These are phyloP conservation scores for Gobio gobio DNA, from an alignment of 2,113 vertebrate species.

Conservation along the genomic window DNA sequence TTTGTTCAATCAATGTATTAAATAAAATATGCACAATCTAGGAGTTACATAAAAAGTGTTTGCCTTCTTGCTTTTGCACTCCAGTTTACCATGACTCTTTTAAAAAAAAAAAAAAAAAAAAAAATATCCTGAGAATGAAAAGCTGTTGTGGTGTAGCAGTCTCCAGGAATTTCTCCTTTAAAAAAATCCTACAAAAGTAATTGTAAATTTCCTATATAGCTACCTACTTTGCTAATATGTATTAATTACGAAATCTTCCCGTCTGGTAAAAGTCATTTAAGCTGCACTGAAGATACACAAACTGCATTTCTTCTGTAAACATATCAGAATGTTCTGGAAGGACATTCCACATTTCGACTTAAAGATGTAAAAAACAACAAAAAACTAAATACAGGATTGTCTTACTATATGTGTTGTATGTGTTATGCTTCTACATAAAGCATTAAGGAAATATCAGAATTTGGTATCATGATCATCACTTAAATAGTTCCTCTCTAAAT, in stretches of 20 bases:
- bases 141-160: slow-evolving; percentile 6
- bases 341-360: slow-evolving; percentile 8
- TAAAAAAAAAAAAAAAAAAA: background rate
- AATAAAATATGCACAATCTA: background rate
- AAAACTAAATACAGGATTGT: slow-evolving; percentile 17
- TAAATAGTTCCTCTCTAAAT: background rate
- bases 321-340: slow-evolving; percentile 28
- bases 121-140: slow-evolving; percentile 24
- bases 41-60: background rate
- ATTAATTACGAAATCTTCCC: background rate
- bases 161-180: background rate
- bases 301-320: slow-evolving; percentile 42
- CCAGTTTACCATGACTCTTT: background rate
- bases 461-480: slow-evolving; percentile 16
- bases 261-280: background rate
- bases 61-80: background rate
- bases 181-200: slow-evolving; percentile 26
- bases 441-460: background rate
- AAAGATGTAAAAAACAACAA: background rate
- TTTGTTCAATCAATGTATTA: background rate
- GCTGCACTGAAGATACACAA: slow-evolving; percentile 35
- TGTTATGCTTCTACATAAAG: slow-evolving; percentile 1
- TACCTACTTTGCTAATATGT: slow-evolving; percentile 22
- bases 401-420: slow-evolving; percentile 23
- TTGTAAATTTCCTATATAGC: slow-evolving; percentile 17